Percentiles rank a stretch among this genome's conserved stretches.
phyloP scores from a whole-genome alignment of 2,888 invertebrate genomes.

The Scaptomyza parva region DNA sequence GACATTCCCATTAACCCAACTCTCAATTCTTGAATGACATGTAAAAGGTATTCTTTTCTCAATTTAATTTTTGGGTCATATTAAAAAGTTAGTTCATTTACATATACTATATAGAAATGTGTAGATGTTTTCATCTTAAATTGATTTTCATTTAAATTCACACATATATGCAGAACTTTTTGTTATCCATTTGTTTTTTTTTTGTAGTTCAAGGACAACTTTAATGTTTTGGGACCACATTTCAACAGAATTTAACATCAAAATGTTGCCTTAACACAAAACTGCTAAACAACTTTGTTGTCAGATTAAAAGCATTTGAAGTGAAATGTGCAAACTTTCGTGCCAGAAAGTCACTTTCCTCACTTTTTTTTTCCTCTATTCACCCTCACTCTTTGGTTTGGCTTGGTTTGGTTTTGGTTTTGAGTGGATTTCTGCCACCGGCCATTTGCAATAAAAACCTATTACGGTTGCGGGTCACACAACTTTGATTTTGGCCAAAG shows the following conservation, averaged over 20 bases:
- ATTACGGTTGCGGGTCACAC: constrained; percentile 67
- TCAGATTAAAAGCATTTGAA: constrained; percentile 72
- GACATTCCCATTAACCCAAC: not conserved
- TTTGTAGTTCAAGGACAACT: constrained; percentile 65
- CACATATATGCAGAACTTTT: not conserved
- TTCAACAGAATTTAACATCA: constrained; percentile 48
- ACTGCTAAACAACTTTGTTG: constrained; percentile 62
- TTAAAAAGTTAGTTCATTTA: not conserved
- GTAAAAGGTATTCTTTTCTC: not conserved
- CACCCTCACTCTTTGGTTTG: not conserved
- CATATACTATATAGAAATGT: constrained; percentile 16
- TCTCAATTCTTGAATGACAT: not conserved
- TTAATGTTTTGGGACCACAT: constrained; percentile 55
- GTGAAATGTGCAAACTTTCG: constrained; percentile 58
- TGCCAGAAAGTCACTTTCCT: constrained; percentile 37
- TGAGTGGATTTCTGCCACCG: constrained; percentile 21
- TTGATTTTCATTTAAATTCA: constrained; percentile 52
- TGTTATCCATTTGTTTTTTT: constrained; percentile 30
- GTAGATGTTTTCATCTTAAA: constrained; percentile 49
- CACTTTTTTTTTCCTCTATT: not conserved
- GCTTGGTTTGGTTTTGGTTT: not conserved
- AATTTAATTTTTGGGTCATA: not conserved
- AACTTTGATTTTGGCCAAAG: constrained; percentile 73
- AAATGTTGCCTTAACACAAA: constrained; percentile 22
- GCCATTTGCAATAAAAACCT: constrained; percentile 68